phyloP scores from a whole-genome alignment of 2,113 vertebrate genomes.

The Centropus bengalensis region DNA sequence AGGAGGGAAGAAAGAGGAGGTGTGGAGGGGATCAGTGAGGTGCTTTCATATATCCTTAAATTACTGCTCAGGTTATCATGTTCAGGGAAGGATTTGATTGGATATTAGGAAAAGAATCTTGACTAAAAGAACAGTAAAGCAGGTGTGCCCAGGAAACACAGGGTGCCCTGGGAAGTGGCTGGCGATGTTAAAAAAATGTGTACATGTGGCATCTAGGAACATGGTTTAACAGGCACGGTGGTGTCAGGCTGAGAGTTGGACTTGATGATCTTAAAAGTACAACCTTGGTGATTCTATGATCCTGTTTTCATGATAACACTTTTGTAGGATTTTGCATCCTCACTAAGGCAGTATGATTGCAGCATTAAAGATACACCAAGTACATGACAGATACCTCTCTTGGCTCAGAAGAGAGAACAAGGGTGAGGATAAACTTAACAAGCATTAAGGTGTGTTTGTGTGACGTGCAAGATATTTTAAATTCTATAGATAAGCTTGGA shows the following conservation, averaged over 20 bases:
- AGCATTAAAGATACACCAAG: background rate
- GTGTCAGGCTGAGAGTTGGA: no score
- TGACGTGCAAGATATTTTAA: background rate
- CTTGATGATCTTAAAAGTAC: no score
- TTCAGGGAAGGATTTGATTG: no score
- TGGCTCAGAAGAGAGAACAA: background rate
- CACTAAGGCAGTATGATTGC: background rate
- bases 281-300: no score
- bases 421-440: background rate
- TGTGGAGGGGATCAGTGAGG: background rate
- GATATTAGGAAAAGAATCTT: no score
- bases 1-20: no score
- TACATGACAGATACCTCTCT: accelerated
- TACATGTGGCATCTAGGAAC: no score
- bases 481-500: background rate
- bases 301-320: background rate
- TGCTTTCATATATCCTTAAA: background rate
- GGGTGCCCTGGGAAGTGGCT: no score
- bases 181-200: no score
- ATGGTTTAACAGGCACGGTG: no score
- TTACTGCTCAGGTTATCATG: background rate
- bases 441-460: accelerated
- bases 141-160: no score
- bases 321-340: background rate
- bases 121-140: no score